Evolutionary conservation across 2,113 vertebrate species (phyloP).

Genomic region (Spheniscus mendiculus): DNA sequence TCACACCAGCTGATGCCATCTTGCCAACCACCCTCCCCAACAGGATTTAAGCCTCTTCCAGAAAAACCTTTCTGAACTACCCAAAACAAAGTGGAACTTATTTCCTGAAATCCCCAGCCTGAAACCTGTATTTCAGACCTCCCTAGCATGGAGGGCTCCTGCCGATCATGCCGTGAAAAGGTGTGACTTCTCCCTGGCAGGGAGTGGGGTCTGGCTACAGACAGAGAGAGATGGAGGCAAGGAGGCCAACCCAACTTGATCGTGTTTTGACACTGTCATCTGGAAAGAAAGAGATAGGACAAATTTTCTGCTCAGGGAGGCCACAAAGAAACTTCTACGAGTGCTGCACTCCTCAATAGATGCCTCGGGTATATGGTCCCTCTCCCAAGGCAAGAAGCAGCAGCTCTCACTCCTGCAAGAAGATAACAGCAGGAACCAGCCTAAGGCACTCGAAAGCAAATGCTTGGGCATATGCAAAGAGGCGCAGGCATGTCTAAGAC

Average conservation of each 20-base stretch:
- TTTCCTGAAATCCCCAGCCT: not conserved
- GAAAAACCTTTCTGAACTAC: not conserved
- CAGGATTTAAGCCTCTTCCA: not conserved
- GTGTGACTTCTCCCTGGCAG: too few relatives aligned
- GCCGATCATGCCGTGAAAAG: rapidly evolving
- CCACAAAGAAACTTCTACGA: not conserved
- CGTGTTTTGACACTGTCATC: rapidly evolving
- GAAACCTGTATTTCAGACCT: not conserved
- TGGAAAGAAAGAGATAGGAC: not conserved
- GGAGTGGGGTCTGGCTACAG: rapidly evolving
- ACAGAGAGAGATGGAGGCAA: not conserved
- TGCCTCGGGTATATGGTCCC: not conserved
- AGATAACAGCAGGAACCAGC: not conserved
- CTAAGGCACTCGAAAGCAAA: slow-evolving; percentile 23
- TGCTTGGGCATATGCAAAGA: not conserved
- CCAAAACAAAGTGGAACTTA: not conserved
- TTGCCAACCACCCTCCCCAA: not conserved
- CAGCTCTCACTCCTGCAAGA: not conserved
- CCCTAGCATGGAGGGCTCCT: rapidly evolving
- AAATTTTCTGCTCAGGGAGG: not conserved
- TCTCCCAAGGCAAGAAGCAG: not conserved
- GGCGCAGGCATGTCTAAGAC: not conserved
- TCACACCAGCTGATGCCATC: not conserved
- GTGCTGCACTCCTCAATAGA: not conserved
- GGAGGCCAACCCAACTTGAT: not conserved